These are phyloP conservation scores for Hirtodrosophila histrioides DNA, from an alignment of 2,888 invertebrate species.

Conservation along the genomic window DNA sequence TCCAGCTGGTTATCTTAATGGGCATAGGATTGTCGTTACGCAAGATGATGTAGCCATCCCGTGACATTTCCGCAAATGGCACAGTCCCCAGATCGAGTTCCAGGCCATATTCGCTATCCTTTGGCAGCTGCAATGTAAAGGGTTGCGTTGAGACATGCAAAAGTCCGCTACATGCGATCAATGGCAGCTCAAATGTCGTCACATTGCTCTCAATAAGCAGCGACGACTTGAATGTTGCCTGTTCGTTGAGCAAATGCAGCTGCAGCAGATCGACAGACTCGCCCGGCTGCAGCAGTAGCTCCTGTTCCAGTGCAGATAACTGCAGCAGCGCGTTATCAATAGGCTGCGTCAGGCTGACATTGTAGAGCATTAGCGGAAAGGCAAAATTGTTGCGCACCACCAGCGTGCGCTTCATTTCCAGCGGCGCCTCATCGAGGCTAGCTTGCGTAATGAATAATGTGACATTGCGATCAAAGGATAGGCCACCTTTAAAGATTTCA, in stretches of 20 bases:
- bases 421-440: constrained; percentile 54
- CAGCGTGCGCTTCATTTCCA: constrained; percentile 85
- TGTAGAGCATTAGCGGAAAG: constrained; percentile 89
- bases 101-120: constrained; percentile 52
- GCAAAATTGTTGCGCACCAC: constrained; percentile 90
- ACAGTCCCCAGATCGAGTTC: constrained; percentile 83
- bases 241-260: constrained; percentile 74
- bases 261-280: constrained; percentile 74
- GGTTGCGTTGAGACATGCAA: constrained; percentile 82
- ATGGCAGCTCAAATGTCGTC: constrained; percentile 84
- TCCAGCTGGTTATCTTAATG: constrained; percentile 81
- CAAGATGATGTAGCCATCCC: constrained; percentile 79
- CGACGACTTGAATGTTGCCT: constrained; percentile 67
- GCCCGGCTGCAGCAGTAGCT: constrained; percentile 73
- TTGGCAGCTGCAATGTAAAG: constrained; percentile 37
- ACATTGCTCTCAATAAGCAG: constrained; percentile 85
- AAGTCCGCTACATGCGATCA: constrained; percentile 85
- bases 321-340: constrained; percentile 60
- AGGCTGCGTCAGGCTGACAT: constrained; percentile 87
- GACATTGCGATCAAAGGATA: constrained; percentile 76
- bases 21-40: constrained; percentile 83
- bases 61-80: constrained; percentile 82
- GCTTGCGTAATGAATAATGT: constrained; percentile 78
- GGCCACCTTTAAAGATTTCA: constrained; percentile 81
- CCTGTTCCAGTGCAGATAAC: constrained; percentile 35